Conservation (phyloP, 92 coral and sea anemone genomes). For the Plumapathes pennacea region DNA sequence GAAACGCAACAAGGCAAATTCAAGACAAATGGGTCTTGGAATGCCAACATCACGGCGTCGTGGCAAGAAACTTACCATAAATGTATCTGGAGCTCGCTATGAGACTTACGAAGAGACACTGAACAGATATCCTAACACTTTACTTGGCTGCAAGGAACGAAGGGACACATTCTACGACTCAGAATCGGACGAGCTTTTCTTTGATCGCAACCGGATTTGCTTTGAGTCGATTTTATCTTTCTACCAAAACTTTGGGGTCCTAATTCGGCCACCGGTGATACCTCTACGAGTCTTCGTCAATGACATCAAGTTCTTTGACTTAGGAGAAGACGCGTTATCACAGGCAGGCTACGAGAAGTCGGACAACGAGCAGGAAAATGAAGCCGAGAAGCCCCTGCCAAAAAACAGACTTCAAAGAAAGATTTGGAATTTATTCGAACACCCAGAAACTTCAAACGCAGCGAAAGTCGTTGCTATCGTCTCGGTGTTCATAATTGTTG, state of each 20-base stretch:
- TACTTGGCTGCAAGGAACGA: conserved; percentile 76
- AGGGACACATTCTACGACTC: conserved; percentile 79
- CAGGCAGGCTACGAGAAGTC: conserved; percentile 84
- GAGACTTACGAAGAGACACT: conserved; percentile 90
- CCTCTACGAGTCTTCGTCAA: conserved; percentile 91
- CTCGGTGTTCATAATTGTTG: conserved; percentile 70
- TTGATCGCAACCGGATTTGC: conserved; percentile 90
- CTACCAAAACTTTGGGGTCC: conserved; percentile 91
- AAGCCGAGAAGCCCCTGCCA: conserved; percentile 68
- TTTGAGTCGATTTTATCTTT: conserved; percentile 93
- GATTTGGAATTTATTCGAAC: conserved; percentile 87
- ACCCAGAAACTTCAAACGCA: conserved; percentile 85
- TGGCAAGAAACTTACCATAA: conserved; percentile 70
- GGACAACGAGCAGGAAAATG: conserved; percentile 55
- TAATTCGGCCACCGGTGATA: conserved; percentile 84
- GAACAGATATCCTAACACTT: conserved; percentile 80
- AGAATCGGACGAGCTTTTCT: conserved; percentile 77
- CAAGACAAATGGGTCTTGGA: no score
- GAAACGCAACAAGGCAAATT: no score
- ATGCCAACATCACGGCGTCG: no score
- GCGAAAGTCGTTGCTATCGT: conserved; percentile 87
- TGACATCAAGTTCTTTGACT: conserved; percentile 87
- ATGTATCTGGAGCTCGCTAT: conserved; percentile 90
- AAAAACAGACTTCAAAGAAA: conserved; percentile 72
- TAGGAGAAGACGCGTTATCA: conserved; percentile 83